Evolutionary conservation across 2,113 vertebrate species (phyloP).

Genomic region (Entomyzon cyanotis): DNA sequence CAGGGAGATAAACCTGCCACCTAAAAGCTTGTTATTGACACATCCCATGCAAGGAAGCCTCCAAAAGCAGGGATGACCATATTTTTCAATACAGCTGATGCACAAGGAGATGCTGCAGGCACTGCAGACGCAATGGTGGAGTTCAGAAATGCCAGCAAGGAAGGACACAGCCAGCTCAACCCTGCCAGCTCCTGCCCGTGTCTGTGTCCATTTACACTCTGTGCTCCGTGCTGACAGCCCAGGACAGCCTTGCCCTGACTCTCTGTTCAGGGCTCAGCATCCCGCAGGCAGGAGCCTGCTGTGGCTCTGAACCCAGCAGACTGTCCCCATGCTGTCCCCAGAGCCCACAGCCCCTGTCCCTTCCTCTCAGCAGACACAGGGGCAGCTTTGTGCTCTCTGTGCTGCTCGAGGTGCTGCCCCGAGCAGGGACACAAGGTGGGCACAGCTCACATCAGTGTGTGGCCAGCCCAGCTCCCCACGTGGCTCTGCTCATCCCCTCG

Average conservation of each 20-base stretch:
- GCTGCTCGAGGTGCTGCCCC: rapidly evolving
- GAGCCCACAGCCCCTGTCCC: neutral
- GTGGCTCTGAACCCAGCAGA: neutral
- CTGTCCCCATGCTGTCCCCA: neutral
- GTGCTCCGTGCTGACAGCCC: neutral
- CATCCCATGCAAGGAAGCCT: neutral
- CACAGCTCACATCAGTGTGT: rapidly evolving
- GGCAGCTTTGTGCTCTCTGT: neutral
- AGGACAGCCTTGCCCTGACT: neutral
- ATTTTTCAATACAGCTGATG: neutral
- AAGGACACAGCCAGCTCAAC: neutral
- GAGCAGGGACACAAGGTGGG: neutral
- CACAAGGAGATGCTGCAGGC: neutral
- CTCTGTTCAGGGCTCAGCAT: neutral
- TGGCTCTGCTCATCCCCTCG: neutral
- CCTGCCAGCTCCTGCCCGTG: neutral
- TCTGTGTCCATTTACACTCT: neutral
- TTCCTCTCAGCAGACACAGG: neutral
- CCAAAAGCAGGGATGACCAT: rapidly evolving
- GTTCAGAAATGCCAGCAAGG: neutral
- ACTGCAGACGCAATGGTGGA: neutral
- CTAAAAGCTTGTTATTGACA: neutral
- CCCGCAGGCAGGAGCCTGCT: neutral
- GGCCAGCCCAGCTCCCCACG: neutral
- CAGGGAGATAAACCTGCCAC: neutral